phyloP scores from a whole-genome alignment of 1,140 invertebrate genomes.

The Zaprionus ornatus region DNA sequence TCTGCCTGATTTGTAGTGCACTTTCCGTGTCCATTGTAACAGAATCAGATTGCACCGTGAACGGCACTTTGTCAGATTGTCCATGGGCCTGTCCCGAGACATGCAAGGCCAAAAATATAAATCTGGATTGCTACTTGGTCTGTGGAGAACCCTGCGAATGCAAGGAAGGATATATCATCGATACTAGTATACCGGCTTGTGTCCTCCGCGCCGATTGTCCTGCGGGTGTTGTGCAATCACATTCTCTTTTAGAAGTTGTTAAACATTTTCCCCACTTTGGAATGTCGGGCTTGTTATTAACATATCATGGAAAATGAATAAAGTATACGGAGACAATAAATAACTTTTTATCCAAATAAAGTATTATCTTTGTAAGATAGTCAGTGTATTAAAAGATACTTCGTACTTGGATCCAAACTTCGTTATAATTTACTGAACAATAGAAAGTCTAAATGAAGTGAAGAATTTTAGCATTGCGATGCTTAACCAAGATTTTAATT shows the following conservation, averaged over 20 bases:
- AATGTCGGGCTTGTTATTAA: too few relatives aligned
- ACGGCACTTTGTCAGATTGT: background rate
- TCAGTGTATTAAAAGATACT: too few relatives aligned
- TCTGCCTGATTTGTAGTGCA: too few relatives aligned
- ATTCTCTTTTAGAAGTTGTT: background rate
- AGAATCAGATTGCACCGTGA: background rate
- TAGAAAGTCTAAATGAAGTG: too few relatives aligned
- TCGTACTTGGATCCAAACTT: too few relatives aligned
- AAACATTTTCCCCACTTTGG: background rate
- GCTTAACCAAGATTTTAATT: too few relatives aligned
- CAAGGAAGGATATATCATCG: background rate
- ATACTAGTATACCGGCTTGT: background rate
- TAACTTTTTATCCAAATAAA: too few relatives aligned
- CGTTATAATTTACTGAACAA: too few relatives aligned
- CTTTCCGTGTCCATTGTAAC: background rate
- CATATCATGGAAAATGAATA: too few relatives aligned
- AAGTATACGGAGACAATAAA: too few relatives aligned
- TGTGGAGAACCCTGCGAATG: background rate
- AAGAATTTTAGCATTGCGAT: too few relatives aligned
- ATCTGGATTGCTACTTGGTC: background rate
- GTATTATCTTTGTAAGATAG: too few relatives aligned
- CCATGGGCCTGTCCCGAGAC: background rate
- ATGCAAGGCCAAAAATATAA: background rate
- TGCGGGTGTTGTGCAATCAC: background rate
- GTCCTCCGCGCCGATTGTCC: background rate